Conservation (phyloP, 1,140 invertebrate genomes). For the Brachionus asplanchnoidis region DNA sequence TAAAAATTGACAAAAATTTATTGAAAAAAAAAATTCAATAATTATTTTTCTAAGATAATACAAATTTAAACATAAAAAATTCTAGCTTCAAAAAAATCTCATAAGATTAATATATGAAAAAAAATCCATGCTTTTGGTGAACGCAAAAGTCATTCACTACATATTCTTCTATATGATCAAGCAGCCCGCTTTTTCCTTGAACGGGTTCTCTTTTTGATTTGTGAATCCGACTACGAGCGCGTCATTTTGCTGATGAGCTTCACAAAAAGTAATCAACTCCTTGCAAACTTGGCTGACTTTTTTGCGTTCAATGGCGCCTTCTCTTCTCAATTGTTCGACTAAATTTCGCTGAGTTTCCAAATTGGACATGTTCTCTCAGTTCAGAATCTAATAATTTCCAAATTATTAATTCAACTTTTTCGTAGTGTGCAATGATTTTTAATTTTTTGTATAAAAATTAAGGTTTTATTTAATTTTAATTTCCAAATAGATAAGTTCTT, state of each 20-base stretch:
- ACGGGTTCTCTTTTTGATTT: slow-evolving; percentile 41
- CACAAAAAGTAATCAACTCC: slow-evolving; percentile 41
- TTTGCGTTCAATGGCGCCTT: slow-evolving; percentile 36
- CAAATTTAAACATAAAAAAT: too few relatives aligned
- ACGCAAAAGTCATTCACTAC: neutral
- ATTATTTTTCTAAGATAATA: neutral
- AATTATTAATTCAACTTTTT: neutral
- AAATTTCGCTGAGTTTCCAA: slow-evolving; percentile 18
- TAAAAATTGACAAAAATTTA: neutral
- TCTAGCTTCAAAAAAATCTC: too few relatives aligned
- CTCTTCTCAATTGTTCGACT: slow-evolving; percentile 30
- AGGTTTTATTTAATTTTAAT: neutral
- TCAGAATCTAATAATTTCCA: neutral
- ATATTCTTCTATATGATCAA: slow-evolving; percentile 26
- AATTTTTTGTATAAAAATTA: neutral
- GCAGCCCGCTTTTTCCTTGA: slow-evolving; percentile 42
- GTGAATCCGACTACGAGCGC: slow-evolving; percentile 28
- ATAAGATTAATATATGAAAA: too few relatives aligned
- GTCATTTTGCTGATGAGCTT: slow-evolving; percentile 35
- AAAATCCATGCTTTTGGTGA: neutral
- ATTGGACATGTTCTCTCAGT: slow-evolving; percentile 9
- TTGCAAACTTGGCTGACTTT: slow-evolving; percentile 41
- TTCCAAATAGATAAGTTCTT: neutral
- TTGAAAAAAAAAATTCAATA: neutral
- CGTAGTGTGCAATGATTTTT: neutral